Evolutionary conservation across 2,797 vertebrate species (phyloP).

Genomic region (Cossypha dichroa): DNA sequence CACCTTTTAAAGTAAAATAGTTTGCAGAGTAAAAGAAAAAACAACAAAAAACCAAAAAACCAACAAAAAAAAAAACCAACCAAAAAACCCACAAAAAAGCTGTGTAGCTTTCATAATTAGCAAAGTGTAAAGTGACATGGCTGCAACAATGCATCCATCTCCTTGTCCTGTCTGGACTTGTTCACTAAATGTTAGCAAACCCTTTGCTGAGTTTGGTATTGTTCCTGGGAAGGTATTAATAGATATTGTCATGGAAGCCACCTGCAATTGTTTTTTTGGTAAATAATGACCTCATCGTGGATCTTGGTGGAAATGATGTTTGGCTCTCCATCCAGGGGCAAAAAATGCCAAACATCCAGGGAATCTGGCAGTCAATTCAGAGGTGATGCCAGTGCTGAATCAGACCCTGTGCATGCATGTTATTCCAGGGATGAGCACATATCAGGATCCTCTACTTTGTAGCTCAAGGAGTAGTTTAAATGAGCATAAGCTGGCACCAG

Average conservation of each 20-base stretch:
- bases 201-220: neutral
- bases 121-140: neutral
- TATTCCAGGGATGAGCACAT: neutral
- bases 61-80: no score
- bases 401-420: neutral
- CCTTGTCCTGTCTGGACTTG: neutral
- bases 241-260: neutral
- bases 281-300: neutral
- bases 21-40: neutral
- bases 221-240: neutral
- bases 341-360: accelerated
- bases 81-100: neutral
- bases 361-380: neutral
- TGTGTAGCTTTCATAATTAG: neutral
- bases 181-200: neutral
- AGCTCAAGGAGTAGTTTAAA: neutral
- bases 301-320: neutral
- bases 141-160: neutral
- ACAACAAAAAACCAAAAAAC: no score
- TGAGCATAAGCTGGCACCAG: neutral
- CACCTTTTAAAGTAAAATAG: neutral
- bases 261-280: neutral
- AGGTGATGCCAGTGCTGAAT: accelerated
- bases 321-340: accelerated
- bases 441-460: neutral